Percentiles rank a stretch among this genome's conserved stretches.
Conservation (phyloP, 1,140 invertebrate genomes). For the Rhysida immarginata region DNA sequence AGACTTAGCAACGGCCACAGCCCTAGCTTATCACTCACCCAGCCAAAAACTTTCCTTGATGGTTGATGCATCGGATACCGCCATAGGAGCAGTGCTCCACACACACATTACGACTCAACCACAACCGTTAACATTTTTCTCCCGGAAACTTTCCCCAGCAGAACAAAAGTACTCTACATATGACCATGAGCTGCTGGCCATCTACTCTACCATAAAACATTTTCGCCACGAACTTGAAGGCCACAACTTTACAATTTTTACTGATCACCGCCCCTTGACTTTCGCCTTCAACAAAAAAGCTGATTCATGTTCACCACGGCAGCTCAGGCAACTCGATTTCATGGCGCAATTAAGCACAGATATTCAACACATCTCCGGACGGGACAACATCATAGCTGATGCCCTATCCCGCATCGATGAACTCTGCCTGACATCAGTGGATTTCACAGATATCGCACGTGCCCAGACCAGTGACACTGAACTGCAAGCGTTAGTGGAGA, state of each 20-base stretch:
- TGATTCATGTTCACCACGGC: slow-evolving; percentile 7
- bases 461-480: slow-evolving; percentile 1
- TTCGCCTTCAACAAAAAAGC: slow-evolving; percentile 18
- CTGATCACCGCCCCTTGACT: slow-evolving; percentile 29
- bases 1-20: background rate
- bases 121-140: slow-evolving; percentile 29
- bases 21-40: background rate
- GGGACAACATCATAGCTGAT: background rate
- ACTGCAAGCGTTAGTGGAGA: background rate
- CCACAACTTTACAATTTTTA: slow-evolving; percentile 24
- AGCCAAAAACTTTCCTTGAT: background rate
- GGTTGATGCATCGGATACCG: slow-evolving; percentile 1
- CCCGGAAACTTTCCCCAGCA: slow-evolving; percentile 23
- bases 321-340: slow-evolving; percentile 8
- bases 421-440: background rate
- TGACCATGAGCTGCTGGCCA: slow-evolving; percentile 33
- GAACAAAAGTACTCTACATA: slow-evolving; percentile 28
- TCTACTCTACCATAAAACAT: slow-evolving; percentile 30
- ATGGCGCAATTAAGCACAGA: background rate
- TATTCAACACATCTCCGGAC: background rate
- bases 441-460: background rate
- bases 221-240: slow-evolving; percentile 31
- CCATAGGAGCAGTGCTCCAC: slow-evolving; percentile 2
- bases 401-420: background rate
- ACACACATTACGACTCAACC: background rate